These are phyloP conservation scores for Rachycentron canadum DNA, from an alignment of 2,797 vertebrate species.

Conservation along the genomic window DNA sequence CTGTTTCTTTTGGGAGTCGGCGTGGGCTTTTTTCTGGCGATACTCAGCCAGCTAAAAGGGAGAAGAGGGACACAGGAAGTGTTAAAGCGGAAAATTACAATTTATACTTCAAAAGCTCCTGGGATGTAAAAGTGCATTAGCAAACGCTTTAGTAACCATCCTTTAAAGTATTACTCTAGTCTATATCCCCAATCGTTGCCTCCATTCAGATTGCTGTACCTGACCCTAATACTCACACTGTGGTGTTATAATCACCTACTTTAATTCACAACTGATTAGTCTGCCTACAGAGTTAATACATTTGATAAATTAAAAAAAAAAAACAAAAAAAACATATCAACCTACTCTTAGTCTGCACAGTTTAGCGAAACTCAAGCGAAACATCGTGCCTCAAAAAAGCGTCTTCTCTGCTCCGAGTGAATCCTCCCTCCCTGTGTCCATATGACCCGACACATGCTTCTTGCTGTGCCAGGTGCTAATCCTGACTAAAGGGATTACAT, in stretches of 20 bases:
- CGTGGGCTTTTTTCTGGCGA: slow-evolving; percentile 92
- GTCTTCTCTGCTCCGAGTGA: slow-evolving; percentile 36
- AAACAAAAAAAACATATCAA: slow-evolving; percentile 17
- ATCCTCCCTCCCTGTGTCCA: slow-evolving; percentile 63
- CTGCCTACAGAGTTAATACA: not conserved
- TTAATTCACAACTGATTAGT: not conserved
- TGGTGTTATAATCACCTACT: not conserved
- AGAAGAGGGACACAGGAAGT: not conserved
- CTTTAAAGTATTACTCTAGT: not conserved
- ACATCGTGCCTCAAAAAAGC: slow-evolving; percentile 65
- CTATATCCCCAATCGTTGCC: not conserved
- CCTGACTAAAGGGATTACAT: slow-evolving; percentile 79
- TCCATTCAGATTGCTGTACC: slow-evolving; percentile 8
- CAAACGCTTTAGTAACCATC: slow-evolving; percentile 2
- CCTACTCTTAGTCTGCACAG: slow-evolving; percentile 73
- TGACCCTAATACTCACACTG: slow-evolving; percentile 13
- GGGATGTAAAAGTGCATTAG: slow-evolving; percentile 1
- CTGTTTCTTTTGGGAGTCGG: slow-evolving; percentile 92
- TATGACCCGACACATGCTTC: slow-evolving; percentile 66
- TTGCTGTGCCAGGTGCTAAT: slow-evolving; percentile 76
- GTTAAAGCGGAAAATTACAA: slow-evolving; percentile 1
- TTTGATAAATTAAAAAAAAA: not conserved
- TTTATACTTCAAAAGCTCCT: not conserved
- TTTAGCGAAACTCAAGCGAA: slow-evolving; percentile 72
- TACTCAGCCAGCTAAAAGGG: slow-evolving; percentile 92